Evolutionary conservation across 2,888 invertebrate species (phyloP), one percentile per base, ranked within the genome.

Genomic region (Cantharis flavilabris): DNA sequence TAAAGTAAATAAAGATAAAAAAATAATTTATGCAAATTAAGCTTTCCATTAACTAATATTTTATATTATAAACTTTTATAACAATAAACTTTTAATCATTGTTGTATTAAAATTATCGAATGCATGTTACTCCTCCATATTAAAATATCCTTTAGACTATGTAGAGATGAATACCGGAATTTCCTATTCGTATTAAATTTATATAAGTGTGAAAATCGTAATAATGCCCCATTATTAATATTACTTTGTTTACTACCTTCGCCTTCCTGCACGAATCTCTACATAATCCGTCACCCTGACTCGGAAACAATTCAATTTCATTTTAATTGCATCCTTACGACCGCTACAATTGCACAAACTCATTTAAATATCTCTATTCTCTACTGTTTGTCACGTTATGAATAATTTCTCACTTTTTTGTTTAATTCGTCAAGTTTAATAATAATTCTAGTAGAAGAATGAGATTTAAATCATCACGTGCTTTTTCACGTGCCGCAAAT

Each of bases 281-380:
- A 75, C 70, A 72, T 75, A 77, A 77, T 77, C 75, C 70, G 71
- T 77, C 78, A 78, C 28, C 49, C 23, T 73, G 71, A 76, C 73
- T 73, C 63, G 71, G 71, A 74, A 78, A 76, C 76, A 76, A 78
- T 75, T 78, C 71, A 76, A 78, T 78, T 78, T 76, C 70, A 76
- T 76, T 78, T 76, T 78, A 78, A 78, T 78, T 78, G 78, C 76
- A 76, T 72, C 78, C 73, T 78, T 74, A 76, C 71, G 71, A 78
- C 62, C 62, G 49, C 62, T 33, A 70, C 72, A 69, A 49, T 70
- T 64, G 72, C 49, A 69, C 65, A 70, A 76, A 75, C 76, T 77
- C 74, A 75, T 77, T 73, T 77, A 77, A 75, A 30, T 69, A 69
- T 69, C 30, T 69, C 30, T 18, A 33, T 72, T 72, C 73, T 30